These are phyloP conservation scores for Rhaphigaster nebulosa DNA, from an alignment of 2,888 invertebrate species.

Conservation along the genomic window DNA sequence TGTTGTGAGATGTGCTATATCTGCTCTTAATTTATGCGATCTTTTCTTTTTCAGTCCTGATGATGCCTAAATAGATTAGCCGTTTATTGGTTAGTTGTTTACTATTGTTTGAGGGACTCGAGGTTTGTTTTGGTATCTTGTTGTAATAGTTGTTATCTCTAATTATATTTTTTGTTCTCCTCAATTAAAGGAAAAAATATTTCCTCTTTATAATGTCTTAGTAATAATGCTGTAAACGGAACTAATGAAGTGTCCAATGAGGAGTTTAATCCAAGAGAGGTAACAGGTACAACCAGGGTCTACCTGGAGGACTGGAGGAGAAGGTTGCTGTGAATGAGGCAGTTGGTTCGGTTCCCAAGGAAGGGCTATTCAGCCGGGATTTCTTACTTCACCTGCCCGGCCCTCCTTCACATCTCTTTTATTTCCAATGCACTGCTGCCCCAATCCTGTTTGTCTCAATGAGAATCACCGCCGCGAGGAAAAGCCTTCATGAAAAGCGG, in stretches of 20 bases:
- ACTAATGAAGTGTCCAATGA: not conserved
- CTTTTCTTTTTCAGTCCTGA: too few relatives aligned
- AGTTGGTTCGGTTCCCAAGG: constrained; percentile 36
- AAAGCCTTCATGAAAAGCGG: constrained; percentile 30
- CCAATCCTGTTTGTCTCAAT: constrained; percentile 45
- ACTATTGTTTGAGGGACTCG: too few relatives aligned
- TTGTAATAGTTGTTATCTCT: too few relatives aligned
- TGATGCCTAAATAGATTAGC: too few relatives aligned
- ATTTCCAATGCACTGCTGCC: constrained; percentile 17
- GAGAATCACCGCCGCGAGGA: not conserved
- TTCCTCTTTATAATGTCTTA: too few relatives aligned
- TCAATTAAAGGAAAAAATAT: too few relatives aligned
- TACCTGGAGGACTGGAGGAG: not conserved
- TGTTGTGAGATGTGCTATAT: too few relatives aligned
- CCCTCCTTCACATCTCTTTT: constrained; percentile 22
- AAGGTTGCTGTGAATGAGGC: not conserved
- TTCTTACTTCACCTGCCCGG: constrained; percentile 30
- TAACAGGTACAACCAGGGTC: not conserved
- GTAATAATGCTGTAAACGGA: not conserved
- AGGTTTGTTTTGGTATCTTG: too few relatives aligned
- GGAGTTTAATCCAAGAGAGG: not conserved
- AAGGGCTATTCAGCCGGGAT: constrained; percentile 35
- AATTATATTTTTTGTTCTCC: too few relatives aligned
- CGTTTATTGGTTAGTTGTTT: too few relatives aligned
- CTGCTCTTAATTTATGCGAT: too few relatives aligned